Conservation (phyloP, 2,888 invertebrate genomes). For the Nephrotoma guestfalica region DNA sequence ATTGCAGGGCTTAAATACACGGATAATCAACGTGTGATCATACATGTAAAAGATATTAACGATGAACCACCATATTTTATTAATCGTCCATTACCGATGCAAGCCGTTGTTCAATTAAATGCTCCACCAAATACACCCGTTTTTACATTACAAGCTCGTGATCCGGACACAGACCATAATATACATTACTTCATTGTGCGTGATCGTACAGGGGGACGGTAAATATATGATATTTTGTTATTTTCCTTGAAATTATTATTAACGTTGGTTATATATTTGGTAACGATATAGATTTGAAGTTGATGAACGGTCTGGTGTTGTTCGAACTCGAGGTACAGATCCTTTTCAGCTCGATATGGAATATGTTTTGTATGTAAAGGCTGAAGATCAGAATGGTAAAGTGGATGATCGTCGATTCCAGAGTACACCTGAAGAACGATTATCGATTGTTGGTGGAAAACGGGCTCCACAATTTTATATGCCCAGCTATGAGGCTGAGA, state of each 20-base stretch:
- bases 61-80: conserved; percentile 94
- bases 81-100: conserved; percentile 93
- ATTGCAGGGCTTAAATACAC: conserved; percentile 47
- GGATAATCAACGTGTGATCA: conserved; percentile 88
- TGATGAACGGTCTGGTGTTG: conserved; percentile 83
- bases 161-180: conserved; percentile 92
- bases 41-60: conserved; percentile 90
- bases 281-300: conserved; percentile 49
- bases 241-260: neutral
- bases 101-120: conserved; percentile 90
- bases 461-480: conserved; percentile 96
- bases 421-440: conserved; percentile 78
- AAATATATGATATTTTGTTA: conserved; percentile 7
- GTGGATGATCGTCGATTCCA: conserved; percentile 83
- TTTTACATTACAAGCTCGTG: conserved; percentile 92
- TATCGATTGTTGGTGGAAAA: conserved; percentile 94
- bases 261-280: neutral
- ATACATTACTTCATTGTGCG: conserved; percentile 92
- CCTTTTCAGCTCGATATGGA: conserved; percentile 92
- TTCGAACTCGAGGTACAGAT: conserved; percentile 79
- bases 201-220: conserved; percentile 61
- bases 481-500: conserved; percentile 86
- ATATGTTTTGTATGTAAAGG: conserved; percentile 90
- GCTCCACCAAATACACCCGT: conserved; percentile 92
- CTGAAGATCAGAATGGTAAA: conserved; percentile 86